Base-by-base conservation (phyloP, 2,113 vertebrate species). In the Pomatorhinus ruficollis region DNA sequence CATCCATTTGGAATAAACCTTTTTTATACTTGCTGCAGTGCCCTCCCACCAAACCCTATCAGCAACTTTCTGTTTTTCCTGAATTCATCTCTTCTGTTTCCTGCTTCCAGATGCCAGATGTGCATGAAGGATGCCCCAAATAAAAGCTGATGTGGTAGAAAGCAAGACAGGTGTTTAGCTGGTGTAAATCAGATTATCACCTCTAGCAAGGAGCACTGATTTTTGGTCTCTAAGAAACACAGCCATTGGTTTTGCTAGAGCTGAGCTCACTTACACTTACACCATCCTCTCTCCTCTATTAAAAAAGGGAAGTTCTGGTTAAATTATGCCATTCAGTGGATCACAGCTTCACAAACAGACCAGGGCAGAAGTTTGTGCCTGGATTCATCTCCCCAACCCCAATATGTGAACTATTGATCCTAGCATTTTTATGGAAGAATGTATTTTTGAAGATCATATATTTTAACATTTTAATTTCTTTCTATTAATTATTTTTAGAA, bases 361-460 rank as follows among this genome's bases (percentile, higher is more conserved):
- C 35, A 50, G 16, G 23, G 24, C 50, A 40, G 50, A 33, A 57
- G 3, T 76, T 42, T 76, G 60, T 50, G 20, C 16, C 42, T 66
- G 61, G 31, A 30, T 59, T 59, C 21, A 42, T 31, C 35, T 76
- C 61, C 71, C 25, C 42, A 49, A 0, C 30, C 23, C 60, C 52
- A 35, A 22, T 5, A 66, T 9, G 5, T 57, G 20, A 65, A 49
- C 15, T 66, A 31, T 11, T 35, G 35, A 66, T 35, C 24, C 22
- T 11, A 11, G 15, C 20, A 31, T 12, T 42, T 42, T 50, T 40
- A 31, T 11, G 25, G 25, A 50, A 85, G 16, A 76, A 66, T 25
- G 13, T 1, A 4, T 42, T 57, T 59, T 16, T 2, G 5, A 37
- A 56, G 49, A 10, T 25, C 4, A 8, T 30, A 1, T 20, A 9